Evolutionary conservation across 64 coral and sea anemone genomes (phyloP), one percentile per base, ranked within the genome.

Genomic region (Pachyseris speciosa): DNA sequence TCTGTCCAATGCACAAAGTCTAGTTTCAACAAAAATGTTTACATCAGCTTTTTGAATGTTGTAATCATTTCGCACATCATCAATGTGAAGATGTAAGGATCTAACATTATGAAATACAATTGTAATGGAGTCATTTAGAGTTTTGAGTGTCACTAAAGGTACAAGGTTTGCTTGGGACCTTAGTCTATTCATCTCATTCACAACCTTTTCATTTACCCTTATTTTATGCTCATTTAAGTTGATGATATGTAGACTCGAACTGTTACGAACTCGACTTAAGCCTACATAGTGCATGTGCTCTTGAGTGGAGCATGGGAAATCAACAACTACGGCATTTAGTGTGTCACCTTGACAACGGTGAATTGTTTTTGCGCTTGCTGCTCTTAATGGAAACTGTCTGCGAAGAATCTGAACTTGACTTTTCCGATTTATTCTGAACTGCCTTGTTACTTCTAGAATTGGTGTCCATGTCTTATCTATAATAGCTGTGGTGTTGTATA

Each of bases 41-140:
- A 88, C 28, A 59, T 88, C 69, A 36, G 78, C 89, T 68, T 64
- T 51, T 53, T 71, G 77, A 0, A 83, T 22, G 34, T 84, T 91
- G 57, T 69, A 91, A 30, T 91, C 89, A 91, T 38, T 68, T 67
- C 9, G 8, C 1, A 83, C 26, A 67, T 91, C 78, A 48, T 72
- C 20, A 85, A 72, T 83, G 29, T 92, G 89, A 27, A 92, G 34
- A 83, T 92, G 89, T 42, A 84, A 13, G 40, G 78, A 91, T 91
- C 89, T 63, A 51, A 69, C 88, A 91, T 91, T 91, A 67, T 91
- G 75, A 29, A 91, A 91, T 69, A 91, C 75, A 53, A 51, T 34
- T 53, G 42, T 74, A 47, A 74, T 74, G 47, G 74, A 87, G n/a
- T n/a, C n/a, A n/a, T n/a, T 72, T 68, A 29, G 30, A 37, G 74